Base-by-base conservation (phyloP, 1,140 invertebrate genomes). In the Drosophila miranda region DNA sequence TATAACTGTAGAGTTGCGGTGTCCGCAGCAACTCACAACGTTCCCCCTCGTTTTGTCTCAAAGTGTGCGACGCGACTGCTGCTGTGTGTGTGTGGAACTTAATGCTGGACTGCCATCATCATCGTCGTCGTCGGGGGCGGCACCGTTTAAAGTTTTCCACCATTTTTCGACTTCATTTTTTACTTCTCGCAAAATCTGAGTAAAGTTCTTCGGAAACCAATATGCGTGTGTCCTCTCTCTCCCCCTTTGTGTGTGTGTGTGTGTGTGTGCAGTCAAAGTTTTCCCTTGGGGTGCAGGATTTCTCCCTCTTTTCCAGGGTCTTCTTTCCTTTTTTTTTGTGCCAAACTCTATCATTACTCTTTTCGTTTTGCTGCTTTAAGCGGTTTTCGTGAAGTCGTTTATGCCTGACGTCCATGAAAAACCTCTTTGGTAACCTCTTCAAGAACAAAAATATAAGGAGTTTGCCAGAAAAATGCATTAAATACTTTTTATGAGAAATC, bases 301-400 rank as follows among this genome's bases (percentile, higher is more conserved):
- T 63, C 67, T 68, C 55, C 46, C 55, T 63, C 13, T 53, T 48
- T 66, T 41, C 34, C 51, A 53, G 19, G 19, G 19, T 19, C 19
- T 28, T 60, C 48, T 58, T 43, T 16, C 16, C 16, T 57, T 71
- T 57, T 53, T 38, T 51, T 52, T 83, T 58, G 61, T 59, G 48
- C 48, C 72, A 77, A 84, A 84, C n/a, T n/a, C n/a, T 84, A 80
- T 86, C 82, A 87, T 86, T 84, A 86, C 78, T 83, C 80, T 87
- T 86, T 69, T 75, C 77, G 78, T 87, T 81, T 77, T 86, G 78
- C 78, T 75, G 77, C 74, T 81, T 86, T 78, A 86, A 86, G 82
- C 81, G 81, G 77, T 81, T 86, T 79, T 87, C 74, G 77, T 81
- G 66, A 86, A 87, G 81, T 86, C 76, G 81, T 86, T 86, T 84